Evolutionary conservation across 2,113 vertebrate genomes (phyloP).

Genomic region (Pardalotus punctatus): DNA sequence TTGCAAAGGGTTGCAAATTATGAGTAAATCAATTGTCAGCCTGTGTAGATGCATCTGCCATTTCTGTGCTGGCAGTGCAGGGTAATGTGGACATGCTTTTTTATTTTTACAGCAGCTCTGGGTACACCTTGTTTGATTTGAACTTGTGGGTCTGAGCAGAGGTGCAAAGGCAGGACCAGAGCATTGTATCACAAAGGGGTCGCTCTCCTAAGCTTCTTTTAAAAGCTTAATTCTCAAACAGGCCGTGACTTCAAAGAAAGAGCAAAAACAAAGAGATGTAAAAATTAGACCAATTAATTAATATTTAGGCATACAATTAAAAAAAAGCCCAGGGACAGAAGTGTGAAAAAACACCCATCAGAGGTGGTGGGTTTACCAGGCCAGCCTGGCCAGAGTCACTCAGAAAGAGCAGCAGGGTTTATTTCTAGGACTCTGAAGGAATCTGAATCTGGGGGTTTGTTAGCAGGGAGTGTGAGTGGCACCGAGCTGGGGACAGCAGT

Average conservation of each 20-base stretch:
- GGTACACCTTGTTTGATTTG: background rate
- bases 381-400: background rate
- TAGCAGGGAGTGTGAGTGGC: background rate
- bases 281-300: background rate
- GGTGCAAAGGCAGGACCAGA: background rate
- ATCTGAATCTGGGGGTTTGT: fast-evolving
- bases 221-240: background rate
- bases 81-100: background rate
- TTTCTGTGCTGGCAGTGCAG: background rate
- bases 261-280: background rate
- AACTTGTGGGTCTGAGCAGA: background rate
- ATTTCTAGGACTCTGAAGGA: background rate
- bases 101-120: background rate
- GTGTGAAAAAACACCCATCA: background rate
- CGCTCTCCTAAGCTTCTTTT: background rate
- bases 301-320: background rate
- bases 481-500: fast-evolving
- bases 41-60: background rate
- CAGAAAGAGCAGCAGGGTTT: background rate
- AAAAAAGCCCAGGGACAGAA: background rate
- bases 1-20: background rate
- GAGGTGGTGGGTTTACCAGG: background rate
- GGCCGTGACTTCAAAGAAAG: background rate
- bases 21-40: constrained; percentile 14
- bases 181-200: fast-evolving